Base-by-base conservation (phyloP, 2,113 vertebrate species). In the Setophaga coronata region DNA sequence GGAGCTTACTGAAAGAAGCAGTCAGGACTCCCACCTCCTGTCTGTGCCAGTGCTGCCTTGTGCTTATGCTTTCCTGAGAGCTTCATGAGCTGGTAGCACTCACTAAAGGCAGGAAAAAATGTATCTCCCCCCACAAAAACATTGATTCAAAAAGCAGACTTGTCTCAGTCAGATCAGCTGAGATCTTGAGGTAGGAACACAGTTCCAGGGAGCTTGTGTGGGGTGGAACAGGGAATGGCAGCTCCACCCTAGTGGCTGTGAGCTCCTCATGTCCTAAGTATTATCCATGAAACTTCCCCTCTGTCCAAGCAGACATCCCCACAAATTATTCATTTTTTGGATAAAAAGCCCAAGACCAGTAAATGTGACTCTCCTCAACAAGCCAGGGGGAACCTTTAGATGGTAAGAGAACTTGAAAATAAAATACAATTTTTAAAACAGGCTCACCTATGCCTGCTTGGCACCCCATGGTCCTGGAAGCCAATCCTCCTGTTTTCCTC, bases 61-160 rank as follows among this genome's bases (percentile, higher is more conserved):
- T 38, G 18, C 34, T 91, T 1, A 8, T 24, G 17, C 25, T 76
- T 74, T 57, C 25, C 47, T 17, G 43, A 51, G 18, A 29, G 40
- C 23, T 71, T 26, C 28, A 40, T 28, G 53, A 93, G 10, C 57
- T 76, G 21, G 18, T 13, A 56, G 43, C 9, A 14, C 28, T 82
- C 31, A n/a, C 6, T 45, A 42, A 38, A 54, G 36, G 38, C 54
- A 70, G 36, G 66, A 14, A 36, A 51, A 74, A 60, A 56, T 3
- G 1, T 4, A 29, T 43, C 4, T n/a, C 25, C 12, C 3, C 2
- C 2, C 9, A 40, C 0, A 2, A 73, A 71, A 61, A 38, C 0
- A 1, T 56, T 43, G 14, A 56, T 53, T 85, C 60, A 67, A 4
- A 67, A 43, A 84, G 31, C 26, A 71, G 60, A 54, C 5, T 14